phyloP scores from a whole-genome alignment of 2,113 vertebrate genomes.

The Pituophis catenifer region DNA sequence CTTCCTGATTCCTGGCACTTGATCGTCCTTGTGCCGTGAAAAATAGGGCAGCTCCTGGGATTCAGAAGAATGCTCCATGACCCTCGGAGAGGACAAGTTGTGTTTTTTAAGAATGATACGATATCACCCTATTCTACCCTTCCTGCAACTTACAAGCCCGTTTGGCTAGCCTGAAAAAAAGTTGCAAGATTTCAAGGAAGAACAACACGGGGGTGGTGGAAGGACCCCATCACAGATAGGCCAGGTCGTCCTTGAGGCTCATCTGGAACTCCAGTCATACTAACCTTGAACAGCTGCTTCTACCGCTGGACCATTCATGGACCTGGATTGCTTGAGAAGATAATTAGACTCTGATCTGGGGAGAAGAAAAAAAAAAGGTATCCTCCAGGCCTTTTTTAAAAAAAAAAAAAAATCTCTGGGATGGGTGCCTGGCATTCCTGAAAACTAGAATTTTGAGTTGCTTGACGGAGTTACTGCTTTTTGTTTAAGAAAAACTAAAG shows the following conservation, averaged over 20 bases:
- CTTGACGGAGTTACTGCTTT: not conserved
- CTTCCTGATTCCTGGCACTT: constrained; percentile 3
- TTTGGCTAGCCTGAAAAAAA: not conserved
- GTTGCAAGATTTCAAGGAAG: not conserved
- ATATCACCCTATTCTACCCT: not conserved
- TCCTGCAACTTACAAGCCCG: not conserved
- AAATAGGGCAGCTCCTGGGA: not conserved
- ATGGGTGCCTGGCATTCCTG: not conserved
- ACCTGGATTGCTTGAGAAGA: not conserved
- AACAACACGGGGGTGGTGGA: not conserved
- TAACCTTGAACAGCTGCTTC: not conserved
- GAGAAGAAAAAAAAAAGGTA: not conserved
- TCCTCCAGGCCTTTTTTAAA: not conserved
- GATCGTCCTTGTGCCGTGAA: not conserved
- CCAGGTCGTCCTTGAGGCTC: not conserved
- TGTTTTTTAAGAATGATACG: not conserved
- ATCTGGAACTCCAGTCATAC: not conserved
- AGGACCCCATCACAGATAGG: not conserved
- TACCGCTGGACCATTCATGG: not conserved
- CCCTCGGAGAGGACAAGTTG: not conserved
- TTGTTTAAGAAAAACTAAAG: not conserved
- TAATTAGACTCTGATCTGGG: not conserved
- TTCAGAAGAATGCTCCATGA: constrained; percentile 4
- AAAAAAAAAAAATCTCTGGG: not conserved
- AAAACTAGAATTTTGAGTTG: not conserved